Base-by-base conservation (phyloP, 2,888 invertebrate species). In the Teleogryllus oceanicus region DNA sequence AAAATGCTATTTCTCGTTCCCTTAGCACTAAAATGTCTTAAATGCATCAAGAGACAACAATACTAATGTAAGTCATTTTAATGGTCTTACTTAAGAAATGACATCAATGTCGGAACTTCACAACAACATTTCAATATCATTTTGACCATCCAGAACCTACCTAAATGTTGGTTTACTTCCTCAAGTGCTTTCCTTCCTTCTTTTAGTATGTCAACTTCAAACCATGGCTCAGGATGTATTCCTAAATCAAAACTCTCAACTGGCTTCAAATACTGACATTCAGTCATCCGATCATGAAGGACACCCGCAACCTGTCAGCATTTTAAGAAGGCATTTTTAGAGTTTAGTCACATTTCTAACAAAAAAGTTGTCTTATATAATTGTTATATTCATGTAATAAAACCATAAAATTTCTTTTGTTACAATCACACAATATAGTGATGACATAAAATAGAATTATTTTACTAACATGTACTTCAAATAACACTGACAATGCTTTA, bases 211-310 rank as follows among this genome's bases (percentile, higher is more conserved):
- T 97, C 95, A 11, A 98, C 94, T 84, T 94, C 92, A 87, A 91
- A 93, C 91, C 97, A 95, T 8, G 92, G 89, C 82, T 95, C 93
- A 11, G 90, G 88, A 75, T 86, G 85, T 18, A 89, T 87, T 75
- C 89, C 88, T 83, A 90, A 88, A 80, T 89, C 88, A 84, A 92
- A 92, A 78, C 87, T 89, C 78, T 87, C 85, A 51, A 92, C 86
- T 1, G 91, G 90, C 83, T 91, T 88, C 0, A 91, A 90, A 85
- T 98, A 99, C 80, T 92, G 89, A 85, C 96, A 97, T 87, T 98
- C 93, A 2, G 97, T 97, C 98, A 98, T 98, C 83, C 93, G 91
- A 88, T 98, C 98, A 87, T 96, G 93, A 50, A 98, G 87, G n/a
- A 89, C 87, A 75, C 91, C 88, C 49, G 89, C 91, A 84, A 92